These are phyloP conservation scores for Cenopis cana DNA, from an alignment of 2,888 invertebrate species.

Conservation along the genomic window DNA sequence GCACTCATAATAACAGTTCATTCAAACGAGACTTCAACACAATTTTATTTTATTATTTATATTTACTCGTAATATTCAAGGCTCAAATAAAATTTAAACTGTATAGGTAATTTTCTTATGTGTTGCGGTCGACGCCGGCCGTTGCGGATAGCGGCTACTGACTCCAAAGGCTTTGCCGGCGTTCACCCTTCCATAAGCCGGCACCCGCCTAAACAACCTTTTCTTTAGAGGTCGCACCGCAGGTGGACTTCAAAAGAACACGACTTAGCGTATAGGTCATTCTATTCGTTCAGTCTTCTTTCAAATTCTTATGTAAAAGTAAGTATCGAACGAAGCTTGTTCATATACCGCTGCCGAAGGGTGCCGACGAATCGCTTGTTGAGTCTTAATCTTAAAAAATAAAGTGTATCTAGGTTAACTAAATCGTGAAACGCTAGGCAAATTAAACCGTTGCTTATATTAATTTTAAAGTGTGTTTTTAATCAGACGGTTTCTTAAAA, in stretches of 20 bases:
- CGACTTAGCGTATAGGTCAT: neutral
- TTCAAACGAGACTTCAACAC: neutral
- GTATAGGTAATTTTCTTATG: neutral
- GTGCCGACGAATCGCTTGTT: no score
- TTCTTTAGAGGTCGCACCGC: conserved; percentile 27
- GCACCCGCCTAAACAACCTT: conserved; percentile 18
- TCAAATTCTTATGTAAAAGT: no score
- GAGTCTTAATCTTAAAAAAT: no score
- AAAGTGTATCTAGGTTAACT: no score
- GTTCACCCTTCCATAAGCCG: conserved; percentile 40
- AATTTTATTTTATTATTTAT: neutral
- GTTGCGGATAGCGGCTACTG: conserved; percentile 32
- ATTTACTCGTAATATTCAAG: neutral
- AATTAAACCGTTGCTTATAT: no score
- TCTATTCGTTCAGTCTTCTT: no score
- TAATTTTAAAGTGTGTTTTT: no score
- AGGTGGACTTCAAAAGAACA: conserved; percentile 1
- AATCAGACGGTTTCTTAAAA: no score
- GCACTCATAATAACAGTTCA: conserved; percentile 13
- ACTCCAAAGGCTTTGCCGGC: conserved; percentile 20
- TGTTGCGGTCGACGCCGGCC: conserved; percentile 8
- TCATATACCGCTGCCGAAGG: no score
- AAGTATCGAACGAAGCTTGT: no score
- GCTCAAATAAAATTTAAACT: neutral
- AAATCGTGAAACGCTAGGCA: no score